Evolutionary conservation across 2,888 invertebrate species (phyloP).

Genomic region (Ophion costatus): DNA sequence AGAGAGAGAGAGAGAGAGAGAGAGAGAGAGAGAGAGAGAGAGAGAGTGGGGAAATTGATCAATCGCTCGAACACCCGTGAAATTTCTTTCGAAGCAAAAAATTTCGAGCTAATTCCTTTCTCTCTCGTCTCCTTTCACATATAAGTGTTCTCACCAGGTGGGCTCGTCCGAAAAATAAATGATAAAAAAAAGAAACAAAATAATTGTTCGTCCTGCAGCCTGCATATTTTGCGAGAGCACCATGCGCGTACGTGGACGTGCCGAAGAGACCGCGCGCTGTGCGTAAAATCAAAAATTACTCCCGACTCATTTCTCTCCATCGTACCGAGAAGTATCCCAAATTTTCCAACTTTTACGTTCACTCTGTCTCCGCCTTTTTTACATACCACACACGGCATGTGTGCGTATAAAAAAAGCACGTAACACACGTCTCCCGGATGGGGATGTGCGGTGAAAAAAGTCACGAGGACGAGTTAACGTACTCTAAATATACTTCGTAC

Average conservation of each 20-base stretch:
- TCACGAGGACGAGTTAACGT: slow-evolving; percentile 53
- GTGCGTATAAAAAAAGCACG: background rate
- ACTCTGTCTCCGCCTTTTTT: slow-evolving; percentile 11
- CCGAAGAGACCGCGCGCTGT: slow-evolving; percentile 8
- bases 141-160: slow-evolving; percentile 36
- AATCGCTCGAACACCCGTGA: background rate
- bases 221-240: slow-evolving; percentile 13
- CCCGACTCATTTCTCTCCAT: background rate
- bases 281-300: slow-evolving; percentile 67
- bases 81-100: slow-evolving; percentile 22
- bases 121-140: background rate
- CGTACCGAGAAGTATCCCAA: slow-evolving; percentile 45
- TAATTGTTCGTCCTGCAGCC: slow-evolving; percentile 17
- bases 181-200: slow-evolving; percentile 2
- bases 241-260: background rate
- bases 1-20: too few species aligned
- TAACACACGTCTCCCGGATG: slow-evolving; percentile 3
- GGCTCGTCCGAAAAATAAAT: slow-evolving; percentile 11
- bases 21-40: background rate
- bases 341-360: slow-evolving; percentile 58
- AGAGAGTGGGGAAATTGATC: background rate
- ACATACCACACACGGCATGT: background rate
- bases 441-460: slow-evolving; percentile 20
- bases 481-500: slow-evolving; percentile 64
- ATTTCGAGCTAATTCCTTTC: slow-evolving; percentile 9